Percentiles rank a stretch among this genome's conserved stretches.
These are phyloP conservation scores for Ooceraea biroi DNA, from an alignment of 1,140 invertebrate species.

Conservation along the genomic window DNA sequence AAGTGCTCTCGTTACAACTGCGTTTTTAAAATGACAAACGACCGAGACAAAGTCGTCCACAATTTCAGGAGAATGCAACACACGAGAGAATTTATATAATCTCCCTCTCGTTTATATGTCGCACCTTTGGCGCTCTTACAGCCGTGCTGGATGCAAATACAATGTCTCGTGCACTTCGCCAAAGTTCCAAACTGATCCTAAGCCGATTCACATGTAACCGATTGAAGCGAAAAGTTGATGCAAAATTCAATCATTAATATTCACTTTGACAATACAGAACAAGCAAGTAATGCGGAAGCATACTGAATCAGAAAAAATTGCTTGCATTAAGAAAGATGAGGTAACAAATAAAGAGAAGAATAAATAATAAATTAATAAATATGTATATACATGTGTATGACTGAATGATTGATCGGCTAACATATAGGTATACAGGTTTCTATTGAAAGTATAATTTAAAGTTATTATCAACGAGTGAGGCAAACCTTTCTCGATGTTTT, in stretches of 20 bases:
- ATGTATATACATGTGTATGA: too few species aligned
- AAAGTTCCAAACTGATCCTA: constrained; percentile 2
- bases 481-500: not conserved
- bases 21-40: constrained; percentile 23
- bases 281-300: not conserved
- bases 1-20: constrained; percentile 22
- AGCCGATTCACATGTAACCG: constrained; percentile 1
- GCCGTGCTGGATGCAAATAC: constrained; percentile 38
- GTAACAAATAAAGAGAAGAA: not conserved
- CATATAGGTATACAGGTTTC: too few species aligned
- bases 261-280: constrained; percentile 24
- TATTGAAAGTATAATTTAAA: not conserved
- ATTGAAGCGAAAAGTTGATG: not conserved
- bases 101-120: too few species aligned
- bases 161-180: constrained; percentile 1
- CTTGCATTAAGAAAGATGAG: not conserved
- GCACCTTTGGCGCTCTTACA: constrained; percentile 41
- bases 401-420: too few species aligned
- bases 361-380: not conserved
- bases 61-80: too few species aligned
- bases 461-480: not conserved
- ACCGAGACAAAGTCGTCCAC: not conserved
- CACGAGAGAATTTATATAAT: constrained; percentile 33
- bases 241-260: constrained; percentile 5
- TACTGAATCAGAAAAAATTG: not conserved